Evolutionary conservation across 2,113 vertebrate genomes (phyloP), one percentile per base, ranked within the genome.

Genomic region (Perccottus glenii): DNA sequence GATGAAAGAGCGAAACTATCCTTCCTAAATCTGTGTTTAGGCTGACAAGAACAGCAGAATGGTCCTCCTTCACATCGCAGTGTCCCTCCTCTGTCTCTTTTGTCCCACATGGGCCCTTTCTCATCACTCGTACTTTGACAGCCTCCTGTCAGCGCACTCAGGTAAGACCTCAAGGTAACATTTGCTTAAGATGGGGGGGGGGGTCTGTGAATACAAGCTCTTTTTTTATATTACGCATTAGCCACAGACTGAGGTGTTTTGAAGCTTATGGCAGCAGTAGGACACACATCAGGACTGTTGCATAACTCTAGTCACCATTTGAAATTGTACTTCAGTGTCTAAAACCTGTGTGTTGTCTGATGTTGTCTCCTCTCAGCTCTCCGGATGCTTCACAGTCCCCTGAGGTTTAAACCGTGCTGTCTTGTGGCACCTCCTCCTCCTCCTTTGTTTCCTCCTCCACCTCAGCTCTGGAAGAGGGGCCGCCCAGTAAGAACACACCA

Each of bases 391-490:
- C 90, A 93, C 33, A 87, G 93, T 85, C 94, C 93, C 67, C 87
- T 92, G 64, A 87, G 90, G 38, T 89, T 91, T 70, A 79, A 67
- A 59, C 85, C 82, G 0, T 95, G 94, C 80, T 97, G 94, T 86
- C 85, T 95, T 27, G 69, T 91, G 27, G 84, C 85, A 0, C 94
- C 95, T 3, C 96, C 95, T 1, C 97, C 96, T 0, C 97, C 96
- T 0, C 97, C 94, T 0, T 79, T 97, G 47, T 95, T 95, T 75
- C 96, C 94, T n/a, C 96, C 93, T 2, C 93, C 94, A 0, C 93
- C 94, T 0, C 77, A 75, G 64, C 92, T 94, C 82, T 92, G 88
- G 85, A 94, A 90, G 1, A 67, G 72, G 38, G 90, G 87, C 80
- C 85, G 57, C 64, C 83, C 84, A 11, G 96, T 98, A 91, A 89